Evolutionary conservation across 2,888 invertebrate genomes (phyloP).

Genomic region (Lasioglossum calceatum): DNA sequence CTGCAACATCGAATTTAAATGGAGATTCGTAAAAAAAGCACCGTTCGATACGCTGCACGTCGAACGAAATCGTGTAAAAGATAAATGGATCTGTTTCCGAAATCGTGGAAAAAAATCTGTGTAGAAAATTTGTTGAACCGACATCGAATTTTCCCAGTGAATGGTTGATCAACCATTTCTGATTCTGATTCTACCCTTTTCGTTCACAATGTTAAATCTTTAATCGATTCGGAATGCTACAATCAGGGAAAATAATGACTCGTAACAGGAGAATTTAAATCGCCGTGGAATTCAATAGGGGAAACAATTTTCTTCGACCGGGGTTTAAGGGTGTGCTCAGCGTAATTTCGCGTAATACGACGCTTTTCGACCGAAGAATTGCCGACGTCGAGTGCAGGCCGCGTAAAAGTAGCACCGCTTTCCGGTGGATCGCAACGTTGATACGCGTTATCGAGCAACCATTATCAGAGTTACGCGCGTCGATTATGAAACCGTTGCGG

Average conservation of each 20-base stretch:
- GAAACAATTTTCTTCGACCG: neutral
- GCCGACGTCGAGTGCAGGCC: neutral
- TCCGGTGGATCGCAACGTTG: neutral
- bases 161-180: neutral
- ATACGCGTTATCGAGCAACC: conserved; percentile 24
- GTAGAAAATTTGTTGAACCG: neutral
- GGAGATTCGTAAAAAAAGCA: neutral
- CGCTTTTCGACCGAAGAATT: neutral
- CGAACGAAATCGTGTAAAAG: neutral
- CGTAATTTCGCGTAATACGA: conserved; percentile 5
- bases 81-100: neutral
- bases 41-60: neutral
- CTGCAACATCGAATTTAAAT: neutral
- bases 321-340: neutral
- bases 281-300: neutral
- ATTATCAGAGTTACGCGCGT: conserved; percentile 13
- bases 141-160: neutral
- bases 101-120: neutral
- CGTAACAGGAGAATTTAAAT: neutral
- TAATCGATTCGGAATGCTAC: neutral
- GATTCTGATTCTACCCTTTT: neutral
- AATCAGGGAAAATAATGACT: neutral
- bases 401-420: neutral
- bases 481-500: conserved; percentile 17
- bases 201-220: neutral